Evolutionary conservation across 2,113 vertebrate genomes (phyloP), one percentile per base, ranked within the genome.

Genomic region (Proteles cristata): DNA sequence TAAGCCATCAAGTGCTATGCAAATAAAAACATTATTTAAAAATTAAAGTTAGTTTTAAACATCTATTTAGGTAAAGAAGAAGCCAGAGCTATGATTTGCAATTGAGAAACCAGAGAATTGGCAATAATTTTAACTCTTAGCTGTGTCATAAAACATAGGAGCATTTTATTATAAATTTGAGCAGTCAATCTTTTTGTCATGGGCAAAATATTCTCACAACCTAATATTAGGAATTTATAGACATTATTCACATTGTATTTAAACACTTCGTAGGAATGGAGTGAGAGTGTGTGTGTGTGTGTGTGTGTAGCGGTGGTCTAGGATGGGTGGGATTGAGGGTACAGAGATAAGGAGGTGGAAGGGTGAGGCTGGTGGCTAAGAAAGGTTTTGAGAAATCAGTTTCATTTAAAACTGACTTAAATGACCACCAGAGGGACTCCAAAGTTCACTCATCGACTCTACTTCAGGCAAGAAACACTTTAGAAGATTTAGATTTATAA

Each of bases 341-440:
- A 5, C 16, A 69, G 65, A 58, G 25, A 48, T 31, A 23, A 79
- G 61, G 65, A n/a, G 14, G 45, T 26, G 10, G 25, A 1, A 2
- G 28, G 11, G 3, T 11, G 76, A 93, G 31, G 16, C 33, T 39
- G 39, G 28, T 11, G 33, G 14, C 69, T 48, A 11, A 80, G 48
- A 55, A 2, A 61, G 26, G 7, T 25, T 71, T 12, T 55, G 9
- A 53, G 79, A 85, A 61, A 31, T 17, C 71, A 8, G 39, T 31
- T n/a, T 79, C 23, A 9, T 94, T 66, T 73, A 33, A 95, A 80
- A 83, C 9, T 21, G 81, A 82, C 11, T 66, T 12, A 58, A 53
- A 33, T 0, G 31, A 95, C 97, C 97, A 96, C 79, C 14, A 16
- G 95, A 94, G 94, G 4, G n/a, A 88, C 96, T 96, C 92, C 73